phyloP scores from a whole-genome alignment of 2,797 vertebrate species.

The Pogoniulus pusillus region DNA sequence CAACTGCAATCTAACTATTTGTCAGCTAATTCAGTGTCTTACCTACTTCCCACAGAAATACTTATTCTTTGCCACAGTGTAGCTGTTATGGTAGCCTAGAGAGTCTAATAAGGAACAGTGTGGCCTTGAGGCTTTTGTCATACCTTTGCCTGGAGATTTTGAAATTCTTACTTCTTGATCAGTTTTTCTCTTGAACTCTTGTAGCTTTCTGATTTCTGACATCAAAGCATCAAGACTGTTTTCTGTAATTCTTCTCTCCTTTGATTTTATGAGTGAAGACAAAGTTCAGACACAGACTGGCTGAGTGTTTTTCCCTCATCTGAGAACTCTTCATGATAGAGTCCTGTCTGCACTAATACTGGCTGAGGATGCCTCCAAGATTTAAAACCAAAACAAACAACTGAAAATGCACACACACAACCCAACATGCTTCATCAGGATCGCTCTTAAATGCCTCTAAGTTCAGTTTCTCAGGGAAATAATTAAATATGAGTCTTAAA shows the following conservation, averaged over 20 bases:
- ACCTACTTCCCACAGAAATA: neutral
- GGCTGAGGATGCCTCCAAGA: neutral
- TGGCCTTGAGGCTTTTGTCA: neutral
- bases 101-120: neutral
- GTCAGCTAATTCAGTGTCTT: neutral
- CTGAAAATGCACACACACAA: no score
- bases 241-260: neutral
- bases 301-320: neutral
- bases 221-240: neutral
- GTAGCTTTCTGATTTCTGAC: slow-evolving; percentile 2
- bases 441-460: neutral
- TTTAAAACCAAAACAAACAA: neutral
- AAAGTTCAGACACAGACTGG: neutral
- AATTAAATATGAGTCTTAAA: neutral
- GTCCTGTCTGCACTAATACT: neutral
- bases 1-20: neutral
- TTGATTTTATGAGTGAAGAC: neutral
- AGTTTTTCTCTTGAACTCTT: slow-evolving; percentile 11
- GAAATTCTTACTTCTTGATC: neutral
- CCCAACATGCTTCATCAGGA: neutral
- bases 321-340: neutral
- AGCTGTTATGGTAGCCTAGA: neutral
- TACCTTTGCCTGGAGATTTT: neutral
- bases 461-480: neutral
- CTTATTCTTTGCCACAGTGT: neutral